Evolutionary conservation across 1,140 invertebrate species (phyloP).

Genomic region (Panagrolaimus sp.): DNA sequence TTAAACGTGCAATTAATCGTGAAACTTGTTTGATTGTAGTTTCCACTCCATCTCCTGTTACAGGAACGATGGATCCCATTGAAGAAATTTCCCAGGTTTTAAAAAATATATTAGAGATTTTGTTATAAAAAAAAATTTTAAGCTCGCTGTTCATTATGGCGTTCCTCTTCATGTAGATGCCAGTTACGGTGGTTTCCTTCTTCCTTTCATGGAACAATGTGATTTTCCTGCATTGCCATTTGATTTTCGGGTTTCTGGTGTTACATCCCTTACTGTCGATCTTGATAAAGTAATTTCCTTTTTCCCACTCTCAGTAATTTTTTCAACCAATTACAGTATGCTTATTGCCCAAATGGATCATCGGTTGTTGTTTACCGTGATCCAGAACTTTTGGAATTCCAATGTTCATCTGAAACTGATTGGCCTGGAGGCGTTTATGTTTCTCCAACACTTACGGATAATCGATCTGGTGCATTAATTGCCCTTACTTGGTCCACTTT

Average conservation of each 20-base stretch:
- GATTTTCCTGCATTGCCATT: slow-evolving; percentile 74
- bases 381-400: slow-evolving; percentile 31
- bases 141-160: slow-evolving; percentile 74
- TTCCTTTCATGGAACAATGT: slow-evolving; percentile 80
- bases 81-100: slow-evolving; percentile 70
- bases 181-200: slow-evolving; percentile 83
- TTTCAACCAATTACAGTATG: slow-evolving; percentile 40
- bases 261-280: slow-evolving; percentile 92
- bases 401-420: slow-evolving; percentile 43
- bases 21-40: slow-evolving; percentile 78
- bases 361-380: slow-evolving; percentile 50
- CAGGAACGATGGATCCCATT: slow-evolving; percentile 93
- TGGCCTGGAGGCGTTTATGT: slow-evolving; percentile 49
- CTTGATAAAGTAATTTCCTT: slow-evolving; percentile 74
- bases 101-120: background rate
- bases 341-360: slow-evolving; percentile 42
- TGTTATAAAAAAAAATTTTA: slow-evolving; percentile 27
- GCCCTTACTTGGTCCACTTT: slow-evolving; percentile 53
- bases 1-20: slow-evolving; percentile 74
- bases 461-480: slow-evolving; percentile 43
- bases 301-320: slow-evolving; percentile 4
- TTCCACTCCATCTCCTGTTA: slow-evolving; percentile 90
- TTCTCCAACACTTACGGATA: slow-evolving; percentile 41
- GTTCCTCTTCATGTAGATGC: slow-evolving; percentile 96
- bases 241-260: slow-evolving; percentile 83